Evolutionary conservation across 2,888 invertebrate species (phyloP).

Genomic region (Scaptomyza polygonia): DNA sequence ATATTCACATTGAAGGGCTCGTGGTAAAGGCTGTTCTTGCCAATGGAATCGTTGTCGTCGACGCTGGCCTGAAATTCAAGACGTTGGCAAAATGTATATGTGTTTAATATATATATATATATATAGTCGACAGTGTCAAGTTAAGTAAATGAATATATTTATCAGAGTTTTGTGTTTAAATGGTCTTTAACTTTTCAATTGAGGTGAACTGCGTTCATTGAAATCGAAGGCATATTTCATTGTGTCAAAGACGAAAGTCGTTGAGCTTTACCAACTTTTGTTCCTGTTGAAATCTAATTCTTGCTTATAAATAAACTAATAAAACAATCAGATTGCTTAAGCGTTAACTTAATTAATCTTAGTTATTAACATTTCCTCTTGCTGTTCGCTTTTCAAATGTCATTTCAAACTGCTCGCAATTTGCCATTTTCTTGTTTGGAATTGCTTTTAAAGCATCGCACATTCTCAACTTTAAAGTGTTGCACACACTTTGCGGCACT

Average conservation of each 20-base stretch:
- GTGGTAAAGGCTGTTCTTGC: conserved; percentile 85
- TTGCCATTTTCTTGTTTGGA: conserved; percentile 31
- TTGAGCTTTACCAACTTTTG: no score
- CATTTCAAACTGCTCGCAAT: neutral
- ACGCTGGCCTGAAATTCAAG: conserved; percentile 76
- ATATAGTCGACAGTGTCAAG: conserved; percentile 28
- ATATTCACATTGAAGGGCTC: conserved; percentile 85
- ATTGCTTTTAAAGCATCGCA: conserved; percentile 19
- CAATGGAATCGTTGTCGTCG: conserved; percentile 84
- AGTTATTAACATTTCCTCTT: no score
- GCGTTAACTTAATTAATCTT: no score
- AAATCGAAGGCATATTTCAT: conserved; percentile 4
- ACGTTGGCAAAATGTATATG: neutral
- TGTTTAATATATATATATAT: conserved; percentile 37
- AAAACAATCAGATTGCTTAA: no score
- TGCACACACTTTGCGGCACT: conserved; percentile 42
- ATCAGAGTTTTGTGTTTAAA: conserved; percentile 11
- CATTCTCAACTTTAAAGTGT: conserved; percentile 39
- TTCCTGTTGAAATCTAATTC: no score
- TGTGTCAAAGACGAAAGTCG: no score
- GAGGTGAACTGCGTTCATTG: neutral
- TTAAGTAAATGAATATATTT: conserved; percentile 18
- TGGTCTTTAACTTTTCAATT: conserved; percentile 16
- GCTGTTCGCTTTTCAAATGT: no score
- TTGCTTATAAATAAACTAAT: no score